Evolutionary conservation across 2,113 vertebrate genomes (phyloP).

Genomic region (Labrus mixtus): DNA sequence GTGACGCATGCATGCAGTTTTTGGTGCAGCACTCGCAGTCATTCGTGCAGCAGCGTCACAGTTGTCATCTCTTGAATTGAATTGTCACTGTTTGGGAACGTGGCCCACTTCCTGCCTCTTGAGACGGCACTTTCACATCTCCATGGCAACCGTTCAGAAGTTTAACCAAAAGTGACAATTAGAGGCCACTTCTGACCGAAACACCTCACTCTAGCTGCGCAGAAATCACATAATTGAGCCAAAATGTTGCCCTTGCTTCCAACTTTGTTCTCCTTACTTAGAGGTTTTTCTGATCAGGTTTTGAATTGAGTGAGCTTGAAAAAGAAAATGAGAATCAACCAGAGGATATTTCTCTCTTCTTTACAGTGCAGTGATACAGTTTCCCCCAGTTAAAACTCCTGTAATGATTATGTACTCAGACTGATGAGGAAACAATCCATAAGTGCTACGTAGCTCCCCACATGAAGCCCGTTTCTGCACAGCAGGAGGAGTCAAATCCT

Average conservation of each 20-base stretch:
- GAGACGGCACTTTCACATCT: constrained; percentile 44
- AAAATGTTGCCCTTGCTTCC: constrained; percentile 34
- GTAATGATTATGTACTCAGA: constrained; percentile 34
- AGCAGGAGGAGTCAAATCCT: constrained; percentile 50
- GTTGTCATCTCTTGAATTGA: constrained; percentile 49
- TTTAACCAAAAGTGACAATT: constrained; percentile 47
- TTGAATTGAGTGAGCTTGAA: not conserved
- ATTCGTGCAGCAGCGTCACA: constrained; percentile 23
- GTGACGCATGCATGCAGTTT: constrained; percentile 15
- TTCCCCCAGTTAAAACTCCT: constrained; percentile 14
- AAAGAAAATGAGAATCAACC: constrained; percentile 33
- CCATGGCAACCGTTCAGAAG: constrained; percentile 27
- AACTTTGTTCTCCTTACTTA: constrained; percentile 17
- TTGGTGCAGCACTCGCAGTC: not conserved
- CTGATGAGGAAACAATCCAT: constrained; percentile 28
- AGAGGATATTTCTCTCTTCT: constrained; percentile 1
- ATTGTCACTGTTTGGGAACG: constrained; percentile 46
- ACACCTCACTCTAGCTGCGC: constrained; percentile 47
- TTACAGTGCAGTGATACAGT: constrained; percentile 13
- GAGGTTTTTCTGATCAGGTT: constrained; percentile 23
- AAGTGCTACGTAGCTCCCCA: constrained; percentile 33
- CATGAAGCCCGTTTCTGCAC: constrained; percentile 23
- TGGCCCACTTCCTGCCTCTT: constrained; percentile 45
- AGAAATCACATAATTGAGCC: constrained; percentile 35
- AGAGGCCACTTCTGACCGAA: constrained; percentile 52